Evolutionary conservation across 2,888 invertebrate species (phyloP).

Genomic region (Mesorhabditis spiculigera): DNA sequence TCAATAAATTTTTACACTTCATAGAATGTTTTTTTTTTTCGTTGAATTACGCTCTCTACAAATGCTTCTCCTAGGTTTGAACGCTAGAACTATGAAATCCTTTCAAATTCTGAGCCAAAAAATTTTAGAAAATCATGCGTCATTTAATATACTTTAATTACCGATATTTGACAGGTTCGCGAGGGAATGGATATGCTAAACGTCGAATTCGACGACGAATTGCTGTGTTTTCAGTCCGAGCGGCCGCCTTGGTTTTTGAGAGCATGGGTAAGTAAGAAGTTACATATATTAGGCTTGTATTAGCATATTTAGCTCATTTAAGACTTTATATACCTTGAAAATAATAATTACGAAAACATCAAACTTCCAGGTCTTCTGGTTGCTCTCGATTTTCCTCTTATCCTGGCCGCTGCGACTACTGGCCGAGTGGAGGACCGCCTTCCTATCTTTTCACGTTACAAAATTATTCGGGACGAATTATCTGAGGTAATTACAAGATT

Average conservation of each 20-base stretch:
- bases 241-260: constrained; percentile 27
- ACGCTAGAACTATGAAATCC: no score
- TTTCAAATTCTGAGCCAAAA: not conserved
- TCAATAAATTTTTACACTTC: no score
- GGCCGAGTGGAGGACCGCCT: constrained; percentile 77
- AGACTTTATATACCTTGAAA: no score
- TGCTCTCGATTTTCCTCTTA: constrained; percentile 71
- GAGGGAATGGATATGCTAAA: constrained; percentile 74
- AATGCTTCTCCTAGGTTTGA: no score
- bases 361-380: constrained; percentile 69
- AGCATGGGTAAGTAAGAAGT: not conserved
- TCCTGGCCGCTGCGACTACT: constrained; percentile 78
- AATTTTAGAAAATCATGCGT: not conserved
- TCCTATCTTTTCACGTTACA: constrained; percentile 75
- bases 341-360: no score
- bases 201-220: constrained; percentile 28
- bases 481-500: constrained; percentile 51
- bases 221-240: constrained; percentile 28
- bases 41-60: no score
- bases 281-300: not conserved
- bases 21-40: no score
- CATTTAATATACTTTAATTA: constrained; percentile 5
- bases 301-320: no score
- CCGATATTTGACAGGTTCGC: no score
- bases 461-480: constrained; percentile 66